A percentile compares a stretch with the other conserved stretches of the same genome.
Conservation (phyloP, 2,113 vertebrate species). For the Acanthochromis polyacanthus region DNA sequence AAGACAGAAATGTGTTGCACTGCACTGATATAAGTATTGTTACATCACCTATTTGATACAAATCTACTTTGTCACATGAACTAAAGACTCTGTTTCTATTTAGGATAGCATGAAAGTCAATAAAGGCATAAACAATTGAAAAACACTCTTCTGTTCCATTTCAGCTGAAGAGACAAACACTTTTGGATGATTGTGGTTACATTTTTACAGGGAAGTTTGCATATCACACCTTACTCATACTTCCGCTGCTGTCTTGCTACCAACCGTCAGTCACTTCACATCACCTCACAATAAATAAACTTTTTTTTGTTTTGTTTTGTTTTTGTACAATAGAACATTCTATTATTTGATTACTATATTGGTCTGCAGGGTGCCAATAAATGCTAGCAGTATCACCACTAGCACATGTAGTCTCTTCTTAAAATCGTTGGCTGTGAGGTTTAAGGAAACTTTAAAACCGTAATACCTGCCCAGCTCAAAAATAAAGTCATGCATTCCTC, state of each 20-base stretch:
- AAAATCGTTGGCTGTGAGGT: neutral
- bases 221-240: slow-evolving; percentile 5
- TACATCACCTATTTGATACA: too few relatives aligned
- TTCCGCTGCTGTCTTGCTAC: neutral
- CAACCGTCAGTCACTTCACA: neutral
- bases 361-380: neutral
- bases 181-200: neutral
- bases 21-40: too few relatives aligned
- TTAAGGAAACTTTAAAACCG: neutral
- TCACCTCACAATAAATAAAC: neutral
- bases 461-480: neutral
- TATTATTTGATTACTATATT: neutral
- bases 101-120: too few relatives aligned
- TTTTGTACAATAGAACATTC: slow-evolving; percentile 1
- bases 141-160: neutral
- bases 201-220: slow-evolving; percentile 11
- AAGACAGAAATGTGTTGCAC: too few relatives aligned
- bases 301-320: slow-evolving; percentile 13
- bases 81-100: too few relatives aligned
- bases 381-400: neutral
- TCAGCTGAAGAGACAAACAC: neutral
- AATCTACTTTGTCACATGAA: too few relatives aligned
- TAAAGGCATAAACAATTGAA: too few relatives aligned
- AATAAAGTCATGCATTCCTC: neutral
- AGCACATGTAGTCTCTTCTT: neutral